Evolutionary conservation across 1,140 invertebrate genomes (phyloP).

Genomic region (Panagrolaimus sp.): DNA sequence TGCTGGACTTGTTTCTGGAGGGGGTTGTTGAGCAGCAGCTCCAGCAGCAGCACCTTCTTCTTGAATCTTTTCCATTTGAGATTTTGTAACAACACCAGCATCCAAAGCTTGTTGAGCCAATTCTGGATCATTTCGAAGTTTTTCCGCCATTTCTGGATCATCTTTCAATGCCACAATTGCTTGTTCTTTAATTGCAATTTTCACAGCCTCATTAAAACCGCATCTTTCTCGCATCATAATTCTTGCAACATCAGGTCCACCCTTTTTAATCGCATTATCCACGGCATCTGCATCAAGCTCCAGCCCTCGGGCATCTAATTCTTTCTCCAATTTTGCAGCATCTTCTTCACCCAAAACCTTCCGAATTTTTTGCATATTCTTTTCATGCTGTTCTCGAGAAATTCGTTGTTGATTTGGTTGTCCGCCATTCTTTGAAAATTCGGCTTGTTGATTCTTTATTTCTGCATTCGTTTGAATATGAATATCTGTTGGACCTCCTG

Average conservation of each 20-base stretch:
- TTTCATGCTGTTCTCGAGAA: conserved; percentile 1
- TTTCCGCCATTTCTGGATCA: conserved; percentile 14
- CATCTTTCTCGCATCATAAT: conserved; percentile 12
- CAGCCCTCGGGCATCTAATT: not conserved
- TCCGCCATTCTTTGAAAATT: not conserved
- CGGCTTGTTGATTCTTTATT: not conserved
- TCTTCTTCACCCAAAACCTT: not conserved
- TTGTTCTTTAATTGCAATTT: conserved; percentile 7
- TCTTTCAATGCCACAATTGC: too few species aligned
- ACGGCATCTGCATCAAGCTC: conserved; percentile 7
- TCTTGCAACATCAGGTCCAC: not conserved
- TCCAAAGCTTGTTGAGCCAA: conserved; percentile 3
- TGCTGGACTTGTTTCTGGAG: too few species aligned
- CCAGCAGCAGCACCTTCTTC: not conserved
- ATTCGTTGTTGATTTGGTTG: conserved; percentile 8
- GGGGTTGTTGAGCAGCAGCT: too few species aligned
- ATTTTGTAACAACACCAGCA: not conserved
- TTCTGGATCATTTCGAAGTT: not conserved
- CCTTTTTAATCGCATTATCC: conserved; percentile 9
- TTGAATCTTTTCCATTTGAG: conserved; percentile 1
- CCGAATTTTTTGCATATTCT: not conserved
- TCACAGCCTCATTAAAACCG: not conserved
- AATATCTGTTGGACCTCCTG: not conserved
- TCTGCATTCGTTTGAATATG: conserved; percentile 14
- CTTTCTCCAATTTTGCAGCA: conserved; percentile 9